These are phyloP conservation scores for Halocaridina rubra DNA, from an alignment of 2,888 invertebrate genomes.

Conservation along the genomic window DNA sequence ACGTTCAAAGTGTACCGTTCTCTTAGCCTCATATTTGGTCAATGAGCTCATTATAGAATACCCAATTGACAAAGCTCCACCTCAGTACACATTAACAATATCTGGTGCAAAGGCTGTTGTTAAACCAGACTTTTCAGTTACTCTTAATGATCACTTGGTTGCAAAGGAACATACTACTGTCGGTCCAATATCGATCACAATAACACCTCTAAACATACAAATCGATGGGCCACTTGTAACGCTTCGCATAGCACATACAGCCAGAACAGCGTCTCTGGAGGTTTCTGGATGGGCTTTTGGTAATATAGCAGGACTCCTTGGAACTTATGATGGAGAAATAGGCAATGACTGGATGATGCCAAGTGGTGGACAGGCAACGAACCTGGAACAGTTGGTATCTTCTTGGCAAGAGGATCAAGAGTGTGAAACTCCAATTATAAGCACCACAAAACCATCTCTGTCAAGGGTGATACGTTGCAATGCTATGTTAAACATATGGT, in stretches of 20 bases:
- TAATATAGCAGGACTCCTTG: conserved; percentile 22
- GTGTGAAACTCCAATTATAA: conserved; percentile 1
- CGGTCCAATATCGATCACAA: not conserved
- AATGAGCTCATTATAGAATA: conserved; percentile 19
- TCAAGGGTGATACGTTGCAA: conserved; percentile 1
- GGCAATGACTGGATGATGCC: conserved; percentile 23
- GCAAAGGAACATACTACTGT: not conserved
- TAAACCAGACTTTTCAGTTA: conserved; percentile 4
- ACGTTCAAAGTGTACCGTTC: conserved; percentile 11
- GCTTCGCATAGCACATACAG: not conserved
- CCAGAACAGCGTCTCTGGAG: conserved; percentile 1
- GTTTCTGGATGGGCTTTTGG: conserved; percentile 29
- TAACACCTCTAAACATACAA: not conserved
- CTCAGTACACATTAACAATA: conserved; percentile 2
- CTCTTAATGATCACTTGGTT: not conserved
- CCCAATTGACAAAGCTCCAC: not conserved
- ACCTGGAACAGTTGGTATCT: not conserved
- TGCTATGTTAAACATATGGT: not conserved
- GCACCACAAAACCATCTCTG: not conserved
- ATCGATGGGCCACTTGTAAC: not conserved
- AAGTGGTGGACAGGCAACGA: not conserved
- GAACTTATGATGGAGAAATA: conserved; percentile 18
- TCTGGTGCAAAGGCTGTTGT: not conserved
- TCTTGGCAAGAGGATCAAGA: conserved; percentile 39
- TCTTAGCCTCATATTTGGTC: conserved; percentile 4